Base-by-base conservation (phyloP, 2,113 vertebrate genomes). In the Atractosteus spatula region DNA sequence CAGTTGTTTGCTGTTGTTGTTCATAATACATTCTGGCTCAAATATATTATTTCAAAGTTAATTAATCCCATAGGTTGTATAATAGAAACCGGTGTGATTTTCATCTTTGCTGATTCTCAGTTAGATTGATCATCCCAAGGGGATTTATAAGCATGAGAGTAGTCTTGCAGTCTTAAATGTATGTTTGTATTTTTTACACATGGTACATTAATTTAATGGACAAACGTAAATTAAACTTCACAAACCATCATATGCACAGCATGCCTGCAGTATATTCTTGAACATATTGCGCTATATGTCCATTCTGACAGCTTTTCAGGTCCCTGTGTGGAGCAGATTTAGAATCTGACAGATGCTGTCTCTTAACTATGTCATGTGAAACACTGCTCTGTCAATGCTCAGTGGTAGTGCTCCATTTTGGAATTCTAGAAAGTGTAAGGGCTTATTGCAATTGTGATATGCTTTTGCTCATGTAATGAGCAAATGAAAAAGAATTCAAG, bases 291-390 rank as follows among this genome's bases (percentile, higher is more conserved):
- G 7, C 41, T 42, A 51, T n/a, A 41, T 3, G n/a, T 64, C 63
- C 41, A 51, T 8, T 55, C 41, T 64, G 42, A 45, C 64, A 44
- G 6, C 57, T 54, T 65, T 57, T 61, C 54, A 8, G 14, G 64
- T 64, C 44, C 29, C 57, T 7, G 14, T 59, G 57, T 59, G 1
- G 57, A 7, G 57, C 57, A 59, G 10, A 51, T 12, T n/a, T 59
- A 13, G 57, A 59, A 59, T 59, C 13, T n/a, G n/a, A 59, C 68
- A 73, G 64, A 72, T 67, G 54, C 44, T 67, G n/a, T 14, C 62
- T 17, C 62, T 43, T 45, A 16, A 7, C 55, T 10, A 12, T 7
- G 17, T 11, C 57, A 59, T 59, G 57, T 59, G 57, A 59, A 59
- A 59, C 11, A 13, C 57, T 59, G 57, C 14, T 59, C 14, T n/a